Conservation (phyloP, 2,797 vertebrate genomes). For the Hypotaenidia okinawae region DNA sequence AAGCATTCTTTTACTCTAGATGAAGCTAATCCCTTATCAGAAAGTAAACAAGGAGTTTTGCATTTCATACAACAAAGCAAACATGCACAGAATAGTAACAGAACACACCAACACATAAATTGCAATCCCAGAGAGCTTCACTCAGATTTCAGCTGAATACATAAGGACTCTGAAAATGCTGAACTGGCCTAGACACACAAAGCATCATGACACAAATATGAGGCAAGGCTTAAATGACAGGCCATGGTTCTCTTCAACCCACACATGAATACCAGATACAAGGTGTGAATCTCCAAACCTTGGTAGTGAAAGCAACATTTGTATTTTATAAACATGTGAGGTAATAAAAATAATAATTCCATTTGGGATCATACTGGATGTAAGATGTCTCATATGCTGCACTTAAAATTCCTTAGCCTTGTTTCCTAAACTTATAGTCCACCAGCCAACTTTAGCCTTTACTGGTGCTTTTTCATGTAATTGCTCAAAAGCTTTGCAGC, state of each 20-base stretch:
- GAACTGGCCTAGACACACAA: not conserved
- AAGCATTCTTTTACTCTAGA: not conserved
- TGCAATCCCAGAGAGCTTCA: not conserved
- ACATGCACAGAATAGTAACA: not conserved
- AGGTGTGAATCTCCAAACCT: not conserved
- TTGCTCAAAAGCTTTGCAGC: not conserved
- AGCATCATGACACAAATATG: not conserved
- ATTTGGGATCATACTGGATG: not conserved
- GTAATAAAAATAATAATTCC: not conserved
- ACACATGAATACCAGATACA: not conserved
- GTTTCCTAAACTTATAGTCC: not conserved
- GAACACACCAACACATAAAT: not conserved
- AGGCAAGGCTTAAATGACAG: not conserved
- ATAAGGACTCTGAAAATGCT: not conserved
- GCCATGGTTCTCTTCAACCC: not conserved
- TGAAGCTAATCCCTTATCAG: conserved; percentile 15
- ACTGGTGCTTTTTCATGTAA: not conserved
- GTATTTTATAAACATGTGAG: not conserved
- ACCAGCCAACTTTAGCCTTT: not conserved
- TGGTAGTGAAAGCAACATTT: not conserved
- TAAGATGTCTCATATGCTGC: not conserved
- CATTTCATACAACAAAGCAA: not conserved
- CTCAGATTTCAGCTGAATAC: not conserved
- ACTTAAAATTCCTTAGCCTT: not conserved
- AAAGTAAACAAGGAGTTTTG: conserved; percentile 7